A percentile compares a stretch with the other conserved stretches of the same genome.
Conservation (phyloP, 2,113 vertebrate species). For the Xiphophorus maculatus region DNA sequence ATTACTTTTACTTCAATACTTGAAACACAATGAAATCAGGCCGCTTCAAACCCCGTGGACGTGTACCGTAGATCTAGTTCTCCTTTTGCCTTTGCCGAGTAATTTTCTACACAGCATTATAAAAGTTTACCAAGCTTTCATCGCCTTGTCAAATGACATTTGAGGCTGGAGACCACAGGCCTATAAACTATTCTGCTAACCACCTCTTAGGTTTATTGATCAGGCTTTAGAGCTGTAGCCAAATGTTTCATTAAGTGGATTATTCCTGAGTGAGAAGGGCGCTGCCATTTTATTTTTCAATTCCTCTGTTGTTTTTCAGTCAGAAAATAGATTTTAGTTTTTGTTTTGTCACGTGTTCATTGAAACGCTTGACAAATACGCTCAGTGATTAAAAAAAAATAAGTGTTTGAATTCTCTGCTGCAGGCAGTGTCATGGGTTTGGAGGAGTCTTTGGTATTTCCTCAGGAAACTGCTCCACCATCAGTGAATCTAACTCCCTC, state of each 20-base stretch:
- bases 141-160: background rate
- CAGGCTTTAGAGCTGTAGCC: constrained; percentile 1
- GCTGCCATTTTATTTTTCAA: background rate
- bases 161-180: background rate
- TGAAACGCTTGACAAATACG: background rate
- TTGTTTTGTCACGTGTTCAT: background rate
- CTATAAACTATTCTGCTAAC: background rate
- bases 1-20: background rate
- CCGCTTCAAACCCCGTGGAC: background rate
- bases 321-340: background rate
- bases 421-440: constrained; percentile 23
- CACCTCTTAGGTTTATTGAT: constrained; percentile 5
- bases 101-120: background rate
- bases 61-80: background rate
- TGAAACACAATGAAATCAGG: background rate
- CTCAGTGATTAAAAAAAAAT: background rate
- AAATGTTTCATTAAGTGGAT: constrained; percentile 18
- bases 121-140: background rate
- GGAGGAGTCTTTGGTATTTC: constrained; percentile 61
- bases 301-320: background rate
- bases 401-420: constrained; percentile 18
- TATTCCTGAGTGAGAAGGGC: background rate
- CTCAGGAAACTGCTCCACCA: constrained; percentile 53
- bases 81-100: background rate
- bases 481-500: constrained; percentile 2